Base-by-base conservation (phyloP, 2,113 vertebrate genomes). In the Platichthys flesus region DNA sequence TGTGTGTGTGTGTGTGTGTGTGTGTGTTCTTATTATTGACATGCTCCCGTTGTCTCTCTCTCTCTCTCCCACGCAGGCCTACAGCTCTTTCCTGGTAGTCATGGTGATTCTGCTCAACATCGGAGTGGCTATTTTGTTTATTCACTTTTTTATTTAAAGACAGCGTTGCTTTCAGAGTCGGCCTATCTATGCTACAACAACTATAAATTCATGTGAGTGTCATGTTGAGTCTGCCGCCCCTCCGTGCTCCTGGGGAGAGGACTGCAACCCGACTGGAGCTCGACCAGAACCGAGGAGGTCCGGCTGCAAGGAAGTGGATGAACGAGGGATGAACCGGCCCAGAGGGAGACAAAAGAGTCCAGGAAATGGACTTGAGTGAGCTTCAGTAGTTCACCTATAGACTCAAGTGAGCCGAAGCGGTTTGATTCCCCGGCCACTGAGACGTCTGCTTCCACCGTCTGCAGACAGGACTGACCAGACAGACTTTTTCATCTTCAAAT, bases 51-150 rank as follows among this genome's bases (percentile, higher is more conserved):
- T 75, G 61, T 83, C 15, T 91, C 16, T 91, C 65, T 89, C 65
- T 89, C 86, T 91, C 83, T 92, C 85, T 88, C 89, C 84, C 79
- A 94, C 93, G 40, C 95, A 99, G 98, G 97, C 96, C 90, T 99
- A 97, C 21, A 98, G 96, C 79, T 95, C 96, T n/a, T 95, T 99
- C 93, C 94, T 99, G 93, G 98, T 99, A 80, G 96, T 95, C 95
- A 98, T 99, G 97, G 98, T 99, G 96, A 98, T 99, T 95, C 94
- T 99, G 95, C 97, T 99, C 90, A 99, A 99, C 96, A 99, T 99
- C 42, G 97, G 97, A 96, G 96, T 99, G 82, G 98, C 97, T 95
- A 95, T 99, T 96, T 96, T 99, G 95, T 99, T 99, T 95, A 98
- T 99, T 93, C 97, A 99, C 95, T 99, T 99, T 96, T 99, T 99